These are phyloP conservation scores for Verasper variegatus DNA, from an alignment of 2,113 vertebrate genomes.

Conservation along the genomic window DNA sequence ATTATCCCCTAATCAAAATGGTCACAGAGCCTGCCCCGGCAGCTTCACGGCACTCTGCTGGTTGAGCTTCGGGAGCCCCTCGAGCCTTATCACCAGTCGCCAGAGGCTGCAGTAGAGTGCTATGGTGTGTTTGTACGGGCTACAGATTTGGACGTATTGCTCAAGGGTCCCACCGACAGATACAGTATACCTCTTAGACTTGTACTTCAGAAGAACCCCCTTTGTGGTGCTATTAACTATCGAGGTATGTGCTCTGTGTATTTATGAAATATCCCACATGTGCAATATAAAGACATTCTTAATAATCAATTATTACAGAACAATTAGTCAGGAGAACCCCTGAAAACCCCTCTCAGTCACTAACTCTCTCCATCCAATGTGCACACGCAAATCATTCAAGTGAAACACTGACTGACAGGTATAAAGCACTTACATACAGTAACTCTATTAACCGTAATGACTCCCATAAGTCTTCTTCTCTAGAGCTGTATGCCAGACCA, in stretches of 20 bases:
- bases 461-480: conserved; percentile 10
- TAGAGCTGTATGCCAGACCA: background rate
- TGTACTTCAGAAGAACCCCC: conserved; percentile 12
- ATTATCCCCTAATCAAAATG: conserved; percentile 75
- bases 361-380: background rate
- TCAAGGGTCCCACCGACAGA: conserved; percentile 20
- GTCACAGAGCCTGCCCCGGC: conserved; percentile 66
- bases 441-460: conserved; percentile 31
- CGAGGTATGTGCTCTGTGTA: background rate
- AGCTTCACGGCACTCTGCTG: conserved; percentile 37
- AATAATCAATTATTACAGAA: conserved; percentile 13
- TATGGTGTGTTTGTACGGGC: conserved; percentile 43
- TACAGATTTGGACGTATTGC: conserved; percentile 62
- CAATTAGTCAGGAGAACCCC: background rate
- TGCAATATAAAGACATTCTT: background rate
- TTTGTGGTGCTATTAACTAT: conserved; percentile 25
- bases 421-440: background rate
- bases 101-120: conserved; percentile 69
- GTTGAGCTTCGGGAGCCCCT: conserved; percentile 46
- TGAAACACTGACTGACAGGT: background rate
- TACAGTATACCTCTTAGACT: conserved; percentile 2
- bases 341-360: background rate
- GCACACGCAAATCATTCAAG: background rate
- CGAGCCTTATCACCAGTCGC: conserved; percentile 62
- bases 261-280: background rate